Evolutionary conservation across 2,797 vertebrate species (phyloP).

Genomic region (Diplodus sargus): DNA sequence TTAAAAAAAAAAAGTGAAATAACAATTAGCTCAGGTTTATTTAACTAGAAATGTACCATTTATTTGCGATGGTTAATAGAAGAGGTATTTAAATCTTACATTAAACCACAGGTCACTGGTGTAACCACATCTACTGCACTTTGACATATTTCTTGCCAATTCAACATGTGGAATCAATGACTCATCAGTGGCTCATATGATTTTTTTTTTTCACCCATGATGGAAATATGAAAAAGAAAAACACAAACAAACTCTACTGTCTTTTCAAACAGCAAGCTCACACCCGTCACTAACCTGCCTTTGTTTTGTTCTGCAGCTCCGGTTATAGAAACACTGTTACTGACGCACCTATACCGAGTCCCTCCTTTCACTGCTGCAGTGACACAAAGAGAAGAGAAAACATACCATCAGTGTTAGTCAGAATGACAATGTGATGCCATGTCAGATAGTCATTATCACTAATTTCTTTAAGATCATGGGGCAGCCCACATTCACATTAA

Average conservation of each 20-base stretch:
- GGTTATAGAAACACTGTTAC: conserved; percentile 37
- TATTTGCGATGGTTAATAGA: too few species aligned
- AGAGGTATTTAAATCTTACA: neutral
- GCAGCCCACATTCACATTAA: neutral
- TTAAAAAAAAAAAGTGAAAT: too few species aligned
- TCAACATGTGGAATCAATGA: conserved; percentile 35
- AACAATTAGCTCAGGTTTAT: too few species aligned
- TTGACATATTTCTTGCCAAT: conserved; percentile 5
- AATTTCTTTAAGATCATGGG: neutral
- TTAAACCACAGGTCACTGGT: neutral
- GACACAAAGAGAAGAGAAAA: conserved; percentile 45
- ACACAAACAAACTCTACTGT: neutral
- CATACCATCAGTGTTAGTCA: conserved; percentile 60
- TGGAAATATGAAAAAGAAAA: neutral
- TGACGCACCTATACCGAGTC: conserved; percentile 47
- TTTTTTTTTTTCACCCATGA: neutral
- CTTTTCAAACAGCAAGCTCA: conserved; percentile 36
- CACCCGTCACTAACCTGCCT: conserved; percentile 52
- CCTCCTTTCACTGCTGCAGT: conserved; percentile 36
- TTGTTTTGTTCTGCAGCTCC: conserved; percentile 43
- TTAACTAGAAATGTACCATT: too few species aligned
- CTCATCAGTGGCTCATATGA: conserved; percentile 25
- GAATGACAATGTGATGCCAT: conserved; percentile 9
- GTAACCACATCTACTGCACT: neutral
- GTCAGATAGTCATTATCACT: conserved; percentile 1